Percentiles rank a stretch among this genome's conserved stretches.
Conservation (phyloP, 2,888 invertebrate species). For the Calliscelio sp. region DNA sequence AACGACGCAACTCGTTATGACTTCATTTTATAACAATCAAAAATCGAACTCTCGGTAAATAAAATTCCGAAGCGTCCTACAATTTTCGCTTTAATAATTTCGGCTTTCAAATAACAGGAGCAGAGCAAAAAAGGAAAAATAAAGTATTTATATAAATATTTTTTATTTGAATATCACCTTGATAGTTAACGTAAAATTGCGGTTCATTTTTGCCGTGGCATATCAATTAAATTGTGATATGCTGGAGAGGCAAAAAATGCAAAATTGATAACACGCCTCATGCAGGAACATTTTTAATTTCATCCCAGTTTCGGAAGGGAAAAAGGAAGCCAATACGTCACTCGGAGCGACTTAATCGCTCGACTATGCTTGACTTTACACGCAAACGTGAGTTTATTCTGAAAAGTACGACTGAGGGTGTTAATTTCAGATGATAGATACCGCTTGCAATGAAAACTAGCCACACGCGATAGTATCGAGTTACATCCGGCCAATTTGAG, state of each 20-base stretch:
- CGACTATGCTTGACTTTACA: constrained; percentile 66
- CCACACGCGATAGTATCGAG: constrained; percentile 80
- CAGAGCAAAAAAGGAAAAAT: no score
- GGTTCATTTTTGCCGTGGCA: background rate
- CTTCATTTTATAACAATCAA: constrained; percentile 71
- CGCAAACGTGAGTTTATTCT: constrained; percentile 79
- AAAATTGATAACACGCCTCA: constrained; percentile 34
- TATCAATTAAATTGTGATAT: background rate
- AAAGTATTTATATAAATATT: no score
- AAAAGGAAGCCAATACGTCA: constrained; percentile 75
- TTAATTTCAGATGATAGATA: constrained; percentile 85
- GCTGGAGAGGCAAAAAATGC: constrained; percentile 3
- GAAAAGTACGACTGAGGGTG: constrained; percentile 82
- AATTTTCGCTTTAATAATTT: no score
- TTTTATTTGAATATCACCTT: no score
- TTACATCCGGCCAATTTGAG: constrained; percentile 63
- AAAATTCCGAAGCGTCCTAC: background rate
- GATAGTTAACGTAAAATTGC: no score
- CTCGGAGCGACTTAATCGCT: constrained; percentile 80
- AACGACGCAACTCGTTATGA: constrained; percentile 75
- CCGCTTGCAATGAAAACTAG: constrained; percentile 81
- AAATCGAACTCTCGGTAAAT: constrained; percentile 5
- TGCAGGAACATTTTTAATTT: constrained; percentile 44
- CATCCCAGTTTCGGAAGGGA: constrained; percentile 52
- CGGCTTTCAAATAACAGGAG: no score